A percentile compares a stretch with the other conserved stretches of the same genome.
Conservation (phyloP, 2,888 invertebrate species). For the Zaprionus obscuricornis region DNA sequence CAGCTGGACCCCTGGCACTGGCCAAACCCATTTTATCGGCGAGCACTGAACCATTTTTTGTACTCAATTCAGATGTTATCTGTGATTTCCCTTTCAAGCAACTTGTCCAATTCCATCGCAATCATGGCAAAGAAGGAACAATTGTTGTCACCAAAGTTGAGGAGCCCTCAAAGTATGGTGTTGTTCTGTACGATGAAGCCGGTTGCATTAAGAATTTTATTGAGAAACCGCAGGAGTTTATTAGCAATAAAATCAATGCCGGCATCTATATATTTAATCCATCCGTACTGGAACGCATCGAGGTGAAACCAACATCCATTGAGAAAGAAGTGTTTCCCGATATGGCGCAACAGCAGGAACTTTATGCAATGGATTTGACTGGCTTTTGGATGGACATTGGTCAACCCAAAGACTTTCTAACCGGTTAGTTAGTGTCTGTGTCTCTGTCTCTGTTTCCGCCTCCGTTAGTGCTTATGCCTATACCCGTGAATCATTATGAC, state of each 20-base stretch:
- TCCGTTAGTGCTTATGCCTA: too few species aligned
- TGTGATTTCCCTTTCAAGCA: slow-evolving; percentile 99
- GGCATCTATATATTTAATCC: slow-evolving; percentile 98
- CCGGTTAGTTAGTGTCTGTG: slow-evolving; percentile 84
- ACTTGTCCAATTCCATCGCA: slow-evolving; percentile 94
- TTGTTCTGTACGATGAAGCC: slow-evolving; percentile 94
- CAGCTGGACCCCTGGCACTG: slow-evolving; percentile 97
- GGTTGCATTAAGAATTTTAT: slow-evolving; percentile 97
- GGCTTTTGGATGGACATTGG: slow-evolving; percentile 99
- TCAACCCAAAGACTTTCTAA: slow-evolving; percentile 99
- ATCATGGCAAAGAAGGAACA: slow-evolving; percentile 98
- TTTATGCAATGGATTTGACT: slow-evolving; percentile 96
- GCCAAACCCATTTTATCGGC: slow-evolving; percentile 90
- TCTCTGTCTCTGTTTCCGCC: too few species aligned
- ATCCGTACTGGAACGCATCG: slow-evolving; percentile 93
- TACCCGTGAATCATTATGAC: slow-evolving; percentile 16
- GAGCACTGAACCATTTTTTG: slow-evolving; percentile 96
- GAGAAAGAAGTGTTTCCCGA: slow-evolving; percentile 99
- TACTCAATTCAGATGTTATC: slow-evolving; percentile 99
- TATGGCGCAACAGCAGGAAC: slow-evolving; percentile 93
- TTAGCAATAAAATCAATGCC: slow-evolving; percentile 99
- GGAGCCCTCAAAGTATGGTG: slow-evolving; percentile 99
- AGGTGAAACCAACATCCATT: slow-evolving; percentile 97
- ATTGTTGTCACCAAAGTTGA: slow-evolving; percentile 99
- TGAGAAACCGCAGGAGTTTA: slow-evolving; percentile 99